Evolutionary conservation across 2,113 vertebrate species (phyloP).

Genomic region (Istiophorus platypterus): DNA sequence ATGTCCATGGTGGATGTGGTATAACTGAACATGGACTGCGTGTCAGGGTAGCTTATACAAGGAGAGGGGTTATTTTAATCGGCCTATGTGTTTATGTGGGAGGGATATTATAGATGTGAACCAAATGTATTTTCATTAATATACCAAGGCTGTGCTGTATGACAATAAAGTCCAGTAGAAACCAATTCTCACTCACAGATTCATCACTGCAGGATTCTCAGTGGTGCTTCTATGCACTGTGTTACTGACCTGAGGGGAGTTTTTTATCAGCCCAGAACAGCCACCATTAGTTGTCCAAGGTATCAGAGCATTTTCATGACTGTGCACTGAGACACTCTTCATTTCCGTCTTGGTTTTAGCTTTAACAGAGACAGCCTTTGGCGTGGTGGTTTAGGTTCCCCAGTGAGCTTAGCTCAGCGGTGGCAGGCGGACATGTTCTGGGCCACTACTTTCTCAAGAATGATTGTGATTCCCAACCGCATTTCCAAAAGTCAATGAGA

Average conservation of each 20-base stretch:
- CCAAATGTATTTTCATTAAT: conserved; percentile 8
- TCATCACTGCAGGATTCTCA: conserved; percentile 33
- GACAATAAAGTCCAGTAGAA: conserved; percentile 24
- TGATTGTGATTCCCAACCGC: conserved; percentile 69
- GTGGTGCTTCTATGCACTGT: conserved; percentile 23
- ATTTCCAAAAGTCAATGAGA: conserved; percentile 69
- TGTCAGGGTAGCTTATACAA: conserved; percentile 34
- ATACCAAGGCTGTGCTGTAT: background rate
- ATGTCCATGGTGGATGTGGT: conserved; percentile 38
- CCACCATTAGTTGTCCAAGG: conserved; percentile 42
- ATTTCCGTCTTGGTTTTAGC: conserved; percentile 31
- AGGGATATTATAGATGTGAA: conserved; percentile 6
- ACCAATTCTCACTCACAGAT: conserved; percentile 18
- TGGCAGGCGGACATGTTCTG: conserved; percentile 37
- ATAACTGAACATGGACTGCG: conserved; percentile 18
- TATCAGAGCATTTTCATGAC: conserved; percentile 43
- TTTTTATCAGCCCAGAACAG: conserved; percentile 54
- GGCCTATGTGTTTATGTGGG: conserved; percentile 29
- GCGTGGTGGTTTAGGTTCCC: conserved; percentile 53
- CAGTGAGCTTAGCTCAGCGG: conserved; percentile 50
- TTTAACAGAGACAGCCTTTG: conserved; percentile 48
- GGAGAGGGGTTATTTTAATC: conserved; percentile 35
- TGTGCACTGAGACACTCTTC: conserved; percentile 24
- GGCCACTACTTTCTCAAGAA: conserved; percentile 59
- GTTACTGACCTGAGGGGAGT: conserved; percentile 38